Base-by-base conservation (phyloP, 92 coral and sea anemone species). In the Epizoanthus scotinus region DNA sequence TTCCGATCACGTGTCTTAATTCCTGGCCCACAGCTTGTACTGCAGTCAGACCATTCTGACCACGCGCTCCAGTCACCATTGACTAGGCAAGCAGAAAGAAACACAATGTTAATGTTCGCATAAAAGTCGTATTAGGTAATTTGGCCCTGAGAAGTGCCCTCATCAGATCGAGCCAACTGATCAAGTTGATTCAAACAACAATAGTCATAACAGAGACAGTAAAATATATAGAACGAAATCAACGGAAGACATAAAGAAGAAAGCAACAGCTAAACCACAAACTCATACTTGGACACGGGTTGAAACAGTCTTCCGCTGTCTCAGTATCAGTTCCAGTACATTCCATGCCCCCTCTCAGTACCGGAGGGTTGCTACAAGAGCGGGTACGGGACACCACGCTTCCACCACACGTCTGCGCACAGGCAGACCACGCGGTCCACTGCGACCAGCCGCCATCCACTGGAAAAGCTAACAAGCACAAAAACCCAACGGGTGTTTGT, bases 321-420 rank as follows among this genome's bases (percentile, higher is more conserved):
- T 91, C 91, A 2, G 70, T 86, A 15, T 68, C 73, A 14, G 85
- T 84, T 52, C 96, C 96, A 58, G 91, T 91, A 66, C 96, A 91
- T 12, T 83, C 77, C 75, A 75, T 71, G 22, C 96, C 96, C n/a
- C 89, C 89, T 59, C 96, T 78, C 66, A 88, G 87, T 19, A 92
- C 93, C 36, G 82, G 79, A 9, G 96, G 96, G 55, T 89, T 82
- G 68, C 58, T 69, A 77, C 96, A 91, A 47, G 85, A 77, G 8
- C 96, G 83, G 64, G 75, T 80, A 0, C 96, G 89, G 44, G 86
- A 60, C 6, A 91, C 90, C 59, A 79, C 78, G 59, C 91, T 84
- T 58, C 93, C 96, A 42, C 93, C 96, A 78, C 96, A 91, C 1
- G 93, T 83, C 84, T 89, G 75, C 24, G 89, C 86, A 84, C 96